Conservation (phyloP, 2,797 vertebrate species). For the Girardinus metallicus region DNA sequence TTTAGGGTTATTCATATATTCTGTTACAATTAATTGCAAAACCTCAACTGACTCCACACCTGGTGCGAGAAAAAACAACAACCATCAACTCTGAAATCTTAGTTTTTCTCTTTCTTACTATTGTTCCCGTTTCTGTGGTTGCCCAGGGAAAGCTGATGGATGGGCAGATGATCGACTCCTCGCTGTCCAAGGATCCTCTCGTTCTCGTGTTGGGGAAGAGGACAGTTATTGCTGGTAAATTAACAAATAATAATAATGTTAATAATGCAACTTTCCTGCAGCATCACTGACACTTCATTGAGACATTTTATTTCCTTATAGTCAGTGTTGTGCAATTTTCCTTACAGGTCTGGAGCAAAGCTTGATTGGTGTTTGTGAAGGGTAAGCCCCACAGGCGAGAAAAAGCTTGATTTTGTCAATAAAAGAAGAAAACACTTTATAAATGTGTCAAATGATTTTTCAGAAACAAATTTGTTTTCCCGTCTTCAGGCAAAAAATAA, state of each 20-base stretch:
- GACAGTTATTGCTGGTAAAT: constrained; percentile 91
- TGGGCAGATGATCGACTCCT: constrained; percentile 92
- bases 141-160: constrained; percentile 90
- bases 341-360: constrained; percentile 92
- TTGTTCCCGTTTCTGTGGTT: constrained; percentile 14
- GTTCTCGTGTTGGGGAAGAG: constrained; percentile 95
- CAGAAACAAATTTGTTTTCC: constrained; percentile 10
- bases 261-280: neutral
- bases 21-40: neutral
- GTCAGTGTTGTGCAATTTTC: neutral
- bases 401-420: neutral
- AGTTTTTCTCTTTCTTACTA: neutral
- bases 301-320: neutral
- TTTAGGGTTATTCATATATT: neutral
- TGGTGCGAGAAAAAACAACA: neutral
- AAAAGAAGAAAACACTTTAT: neutral
- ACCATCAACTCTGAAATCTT: neutral
- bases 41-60: neutral
- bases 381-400: constrained; percentile 81
- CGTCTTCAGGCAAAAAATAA: constrained; percentile 90
- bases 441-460: neutral
- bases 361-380: constrained; percentile 92
- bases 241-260: neutral
- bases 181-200: constrained; percentile 90
- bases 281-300: neutral